These are phyloP conservation scores for Neodiprion virginianus DNA, from an alignment of 1,140 invertebrate species.

Conservation along the genomic window DNA sequence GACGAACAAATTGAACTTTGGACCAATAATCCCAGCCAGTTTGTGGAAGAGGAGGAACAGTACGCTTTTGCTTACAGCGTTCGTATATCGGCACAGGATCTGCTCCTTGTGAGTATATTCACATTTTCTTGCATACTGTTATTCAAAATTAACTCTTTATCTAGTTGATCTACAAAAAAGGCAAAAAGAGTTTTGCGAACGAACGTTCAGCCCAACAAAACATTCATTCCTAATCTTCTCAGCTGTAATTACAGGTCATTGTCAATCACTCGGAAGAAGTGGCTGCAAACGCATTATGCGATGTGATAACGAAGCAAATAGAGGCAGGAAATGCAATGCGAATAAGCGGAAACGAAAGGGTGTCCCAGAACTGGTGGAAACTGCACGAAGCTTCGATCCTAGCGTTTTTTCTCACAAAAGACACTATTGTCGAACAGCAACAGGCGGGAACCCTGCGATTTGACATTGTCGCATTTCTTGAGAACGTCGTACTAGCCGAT, in stretches of 20 bases:
- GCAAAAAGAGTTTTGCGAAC: conserved; percentile 17
- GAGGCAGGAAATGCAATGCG: conserved; percentile 59
- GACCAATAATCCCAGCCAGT: conserved; percentile 75
- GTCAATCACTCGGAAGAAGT: conserved; percentile 70
- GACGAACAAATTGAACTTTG: conserved; percentile 77
- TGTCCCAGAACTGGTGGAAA: conserved; percentile 75
- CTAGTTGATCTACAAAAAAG: conserved; percentile 1
- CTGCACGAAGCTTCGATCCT: conserved; percentile 78
- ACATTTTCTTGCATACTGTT: background rate
- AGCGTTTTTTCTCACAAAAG: conserved; percentile 67
- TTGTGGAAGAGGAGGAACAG: conserved; percentile 82
- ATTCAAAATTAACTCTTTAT: conserved; percentile 6
- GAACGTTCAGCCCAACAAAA: background rate
- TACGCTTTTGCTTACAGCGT: conserved; percentile 74
- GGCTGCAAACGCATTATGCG: conserved; percentile 67
- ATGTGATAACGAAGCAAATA: conserved; percentile 71
- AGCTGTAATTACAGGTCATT: conserved; percentile 60
- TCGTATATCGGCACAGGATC: conserved; percentile 77
- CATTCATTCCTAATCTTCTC: background rate
- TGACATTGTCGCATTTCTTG: conserved; percentile 73
- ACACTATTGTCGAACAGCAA: conserved; percentile 66
- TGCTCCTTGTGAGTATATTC: conserved; percentile 64
- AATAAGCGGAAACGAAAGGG: conserved; percentile 56
- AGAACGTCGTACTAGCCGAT: conserved; percentile 63
- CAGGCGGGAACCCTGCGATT: conserved; percentile 66